phyloP scores from a whole-genome alignment of 1,140 invertebrate species.

The Pogonomyrmex barbatus region DNA sequence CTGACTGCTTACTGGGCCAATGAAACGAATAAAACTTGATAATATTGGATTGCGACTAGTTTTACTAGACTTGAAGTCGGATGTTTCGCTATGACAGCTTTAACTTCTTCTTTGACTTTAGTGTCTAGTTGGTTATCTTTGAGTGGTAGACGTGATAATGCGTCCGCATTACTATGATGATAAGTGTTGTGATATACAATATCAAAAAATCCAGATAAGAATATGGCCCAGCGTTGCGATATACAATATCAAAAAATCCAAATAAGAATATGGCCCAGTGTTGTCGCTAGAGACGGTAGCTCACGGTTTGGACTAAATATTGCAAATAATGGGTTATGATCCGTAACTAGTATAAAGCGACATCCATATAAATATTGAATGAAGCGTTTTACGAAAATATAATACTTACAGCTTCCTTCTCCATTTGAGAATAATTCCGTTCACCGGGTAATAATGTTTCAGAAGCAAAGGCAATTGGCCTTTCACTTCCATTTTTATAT shows the following conservation, averaged over 20 bases:
- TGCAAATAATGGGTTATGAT: not conserved
- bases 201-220: not conserved
- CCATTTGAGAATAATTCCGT: not conserved
- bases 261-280: not conserved
- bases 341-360: slow-evolving; percentile 4
- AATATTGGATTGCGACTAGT: slow-evolving; percentile 8
- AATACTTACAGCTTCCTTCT: not conserved
- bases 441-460: not conserved
- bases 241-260: not conserved
- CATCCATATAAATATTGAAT: slow-evolving; percentile 10
- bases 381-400: slow-evolving; percentile 11
- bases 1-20: slow-evolving; percentile 14
- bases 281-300: not conserved
- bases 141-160: not conserved
- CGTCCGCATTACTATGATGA: slow-evolving; percentile 6
- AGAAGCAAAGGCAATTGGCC: not conserved
- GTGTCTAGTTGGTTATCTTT: not conserved
- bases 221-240: slow-evolving; percentile 3
- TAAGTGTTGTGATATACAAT: not conserved
- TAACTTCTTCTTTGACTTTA: not conserved
- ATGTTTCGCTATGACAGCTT: not conserved
- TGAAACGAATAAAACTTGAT: not conserved
- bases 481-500: not conserved
- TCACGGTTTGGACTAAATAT: slow-evolving; percentile 15
- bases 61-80: not conserved